These are phyloP conservation scores for Hirudinaria manillensis DNA, from an alignment of 2,888 invertebrate genomes.

Conservation along the genomic window DNA sequence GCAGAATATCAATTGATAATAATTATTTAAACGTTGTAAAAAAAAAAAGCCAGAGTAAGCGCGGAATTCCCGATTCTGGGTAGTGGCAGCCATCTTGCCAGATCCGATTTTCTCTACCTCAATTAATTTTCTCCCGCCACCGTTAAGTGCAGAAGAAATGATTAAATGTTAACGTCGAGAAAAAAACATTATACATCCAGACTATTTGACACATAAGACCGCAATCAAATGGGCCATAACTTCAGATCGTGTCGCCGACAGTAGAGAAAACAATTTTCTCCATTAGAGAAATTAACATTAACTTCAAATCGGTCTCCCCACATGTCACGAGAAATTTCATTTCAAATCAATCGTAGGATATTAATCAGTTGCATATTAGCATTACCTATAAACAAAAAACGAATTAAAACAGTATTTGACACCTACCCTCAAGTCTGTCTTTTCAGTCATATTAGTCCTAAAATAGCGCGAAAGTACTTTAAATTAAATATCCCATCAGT, in stretches of 20 bases:
- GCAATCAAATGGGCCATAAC: neutral
- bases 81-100: constrained; percentile 10
- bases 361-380: neutral
- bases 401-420: neutral
- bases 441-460: neutral
- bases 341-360: neutral
- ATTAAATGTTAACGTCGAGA: neutral
- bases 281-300: constrained; percentile 5
- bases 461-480: constrained; percentile 5
- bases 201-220: neutral
- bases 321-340: too few species aligned
- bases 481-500: neutral
- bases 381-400: neutral
- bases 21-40: neutral
- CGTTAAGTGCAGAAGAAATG: neutral
- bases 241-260: neutral
- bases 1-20: too few species aligned
- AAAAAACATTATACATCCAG: neutral
- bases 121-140: neutral
- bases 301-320: neutral
- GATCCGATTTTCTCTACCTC: neutral
- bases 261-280: constrained; percentile 18
- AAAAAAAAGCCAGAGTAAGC: neutral
- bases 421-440: constrained; percentile 6
- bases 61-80: neutral